Evolutionary conservation across 23 tunicate genomes (phyloP), one percentile per base, ranked within the genome.

Genomic region (Aplidium turbinatum): DNA sequence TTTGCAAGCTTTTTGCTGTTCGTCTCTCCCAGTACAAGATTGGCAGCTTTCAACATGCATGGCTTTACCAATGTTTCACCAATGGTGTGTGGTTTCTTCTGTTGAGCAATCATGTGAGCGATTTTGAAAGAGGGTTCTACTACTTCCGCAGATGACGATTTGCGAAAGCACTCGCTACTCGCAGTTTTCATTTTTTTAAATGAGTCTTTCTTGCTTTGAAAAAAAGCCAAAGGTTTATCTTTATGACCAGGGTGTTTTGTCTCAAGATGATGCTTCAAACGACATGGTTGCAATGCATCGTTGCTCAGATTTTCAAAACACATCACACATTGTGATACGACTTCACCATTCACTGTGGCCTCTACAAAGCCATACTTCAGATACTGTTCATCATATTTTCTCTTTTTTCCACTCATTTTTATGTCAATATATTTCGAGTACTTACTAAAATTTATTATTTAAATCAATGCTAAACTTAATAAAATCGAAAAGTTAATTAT

Each of bases 111-210:
- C n/a, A n/a, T n/a, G n/a, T n/a, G n/a, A n/a, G n/a, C n/a, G n/a
- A 74, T 56, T 74, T 80, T 69, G 69, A 38, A 80, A 68, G 77
- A 69, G 28, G 85, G 78, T 80, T 69, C 77, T 27, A 80, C 77
- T 22, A 80, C 68, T 64, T 78, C 83, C 7, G 75, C 58, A 4
- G 46, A 47, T 65, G 63, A 50, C 21, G 75, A 78, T 30, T 66
- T 75, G 75, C 75, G 9, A 57, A 57, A 74, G 29, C n/a, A 31
- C 48, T 74, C 80, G 24, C 9, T 35, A 35, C 80, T 20, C 23
- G 30, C 63, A 51, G 66, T 66, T 36, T 78, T 78, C 75, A 78
- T 65, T 78, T 78, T 78, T 78, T 46, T n/a, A n/a, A 78, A 78
- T 13, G 65, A 71, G 30, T 71, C 77, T 25, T 71, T 71, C 77